A percentile compares a stretch with the other conserved stretches of the same genome.
These are phyloP conservation scores for Gymnodraco acuticeps DNA, from an alignment of 2,797 vertebrate genomes.

Conservation along the genomic window DNA sequence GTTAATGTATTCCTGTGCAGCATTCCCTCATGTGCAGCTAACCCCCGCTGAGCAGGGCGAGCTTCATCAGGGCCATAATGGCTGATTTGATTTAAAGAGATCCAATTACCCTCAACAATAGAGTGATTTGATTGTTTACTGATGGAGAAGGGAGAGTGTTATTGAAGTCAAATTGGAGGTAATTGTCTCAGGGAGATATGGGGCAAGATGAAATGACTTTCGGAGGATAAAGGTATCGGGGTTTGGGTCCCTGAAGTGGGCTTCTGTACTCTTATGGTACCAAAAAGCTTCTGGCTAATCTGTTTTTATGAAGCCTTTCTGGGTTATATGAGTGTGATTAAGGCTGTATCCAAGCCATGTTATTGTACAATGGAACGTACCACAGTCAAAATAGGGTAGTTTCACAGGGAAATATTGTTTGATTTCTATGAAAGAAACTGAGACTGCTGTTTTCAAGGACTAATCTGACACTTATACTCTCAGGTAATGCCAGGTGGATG, in stretches of 20 bases:
- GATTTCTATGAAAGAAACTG: not conserved
- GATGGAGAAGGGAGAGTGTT: slow-evolving; percentile 75
- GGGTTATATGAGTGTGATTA: not conserved
- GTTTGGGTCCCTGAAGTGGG: slow-evolving; percentile 42
- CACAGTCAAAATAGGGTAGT: not conserved
- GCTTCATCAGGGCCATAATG: slow-evolving; percentile 78
- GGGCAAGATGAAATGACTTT: slow-evolving; percentile 65
- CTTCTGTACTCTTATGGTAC: slow-evolving; percentile 21
- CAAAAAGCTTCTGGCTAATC: slow-evolving; percentile 36
- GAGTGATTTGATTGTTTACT: slow-evolving; percentile 83
- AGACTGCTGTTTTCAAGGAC: not conserved
- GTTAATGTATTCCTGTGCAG: slow-evolving; percentile 70
- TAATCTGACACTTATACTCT: not conserved
- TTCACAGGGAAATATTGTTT: not conserved
- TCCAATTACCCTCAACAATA: slow-evolving; percentile 81
- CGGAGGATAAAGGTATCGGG: slow-evolving; percentile 60
- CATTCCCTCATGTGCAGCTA: slow-evolving; percentile 71
- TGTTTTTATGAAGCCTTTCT: not conserved
- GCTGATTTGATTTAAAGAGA: slow-evolving; percentile 84
- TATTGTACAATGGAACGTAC: not conserved
- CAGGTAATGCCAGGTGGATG: not conserved
- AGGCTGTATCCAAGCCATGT: slow-evolving; percentile 13
- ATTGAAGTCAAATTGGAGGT: slow-evolving; percentile 80
- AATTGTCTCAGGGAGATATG: slow-evolving; percentile 81
- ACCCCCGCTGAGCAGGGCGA: slow-evolving; percentile 60